These are phyloP conservation scores for Halichoeres trimaculatus DNA, from an alignment of 2,113 vertebrate genomes.

Conservation along the genomic window DNA sequence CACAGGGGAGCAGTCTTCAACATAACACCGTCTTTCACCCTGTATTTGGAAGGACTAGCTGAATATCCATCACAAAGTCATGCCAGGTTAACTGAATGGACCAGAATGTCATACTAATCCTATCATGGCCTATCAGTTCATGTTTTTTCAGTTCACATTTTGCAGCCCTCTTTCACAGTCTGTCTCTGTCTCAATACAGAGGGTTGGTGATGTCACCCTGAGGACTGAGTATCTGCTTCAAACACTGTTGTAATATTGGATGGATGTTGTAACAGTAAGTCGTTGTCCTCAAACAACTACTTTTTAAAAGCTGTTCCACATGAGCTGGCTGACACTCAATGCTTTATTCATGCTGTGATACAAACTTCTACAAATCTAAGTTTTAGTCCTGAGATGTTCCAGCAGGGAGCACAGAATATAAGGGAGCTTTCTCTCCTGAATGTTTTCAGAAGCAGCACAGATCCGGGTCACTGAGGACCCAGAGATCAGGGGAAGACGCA, in stretches of 20 bases:
- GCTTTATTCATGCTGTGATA: conserved; percentile 1
- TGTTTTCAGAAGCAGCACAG: conserved; percentile 22
- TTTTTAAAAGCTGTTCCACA: conserved; percentile 11
- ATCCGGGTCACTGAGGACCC: conserved; percentile 64
- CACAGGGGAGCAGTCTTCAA: background rate
- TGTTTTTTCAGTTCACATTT: background rate
- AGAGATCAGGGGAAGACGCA: conserved; percentile 26
- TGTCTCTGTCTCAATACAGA: background rate
- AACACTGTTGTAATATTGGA: background rate
- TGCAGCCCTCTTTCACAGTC: background rate
- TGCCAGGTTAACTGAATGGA: no score
- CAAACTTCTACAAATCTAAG: conserved; percentile 11
- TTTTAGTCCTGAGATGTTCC: conserved; percentile 2
- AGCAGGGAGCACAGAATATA: conserved; percentile 35
- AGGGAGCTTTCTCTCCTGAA: conserved; percentile 47
- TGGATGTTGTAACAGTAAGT: conserved; percentile 7
- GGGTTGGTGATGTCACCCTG: conserved; percentile 3
- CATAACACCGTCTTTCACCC: no score
- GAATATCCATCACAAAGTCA: background rate
- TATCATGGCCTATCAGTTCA: background rate
- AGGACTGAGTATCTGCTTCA: conserved; percentile 24
- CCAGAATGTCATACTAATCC: no score
- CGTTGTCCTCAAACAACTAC: background rate
- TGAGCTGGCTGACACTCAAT: conserved; percentile 9
- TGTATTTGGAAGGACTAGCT: no score